Base-by-base conservation (phyloP, 2,113 vertebrate genomes). In the Labrus mixtus region DNA sequence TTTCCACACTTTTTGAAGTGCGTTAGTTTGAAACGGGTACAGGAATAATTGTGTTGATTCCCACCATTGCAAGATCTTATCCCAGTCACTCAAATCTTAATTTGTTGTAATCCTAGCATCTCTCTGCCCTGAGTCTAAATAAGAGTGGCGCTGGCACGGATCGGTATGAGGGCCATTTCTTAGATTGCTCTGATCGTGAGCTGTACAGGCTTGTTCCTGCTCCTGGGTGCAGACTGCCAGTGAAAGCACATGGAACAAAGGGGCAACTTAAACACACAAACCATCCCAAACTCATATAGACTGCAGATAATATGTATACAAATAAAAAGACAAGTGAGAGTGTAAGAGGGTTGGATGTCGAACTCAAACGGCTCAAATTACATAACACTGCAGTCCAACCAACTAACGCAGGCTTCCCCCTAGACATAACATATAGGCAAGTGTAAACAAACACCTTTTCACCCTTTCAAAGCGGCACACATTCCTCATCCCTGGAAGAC, bases 151-250 rank as follows among this genome's bases (percentile, higher is more conserved):
- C 45, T 80, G 51, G 39, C 37, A 68, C 19, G 20, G 66, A 2
- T 54, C 61, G 50, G 19, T 15, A 17, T 48, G 29, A 50, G 33
- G 36, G 22, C 2, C 6, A 53, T 63, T 19, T 64, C 72, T 65
- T 8, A 7, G 25, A 55, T 51, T 23, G 58, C 22, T 84, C 6
- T 51, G 61, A 36, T 46, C 23, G 58, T 60, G 70, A 81, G 66
- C 75, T 87, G 82, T 20, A 54, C 53, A 17, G 69, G 61, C 87
- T 62, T 79, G 85, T 79, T 77, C 59, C 58, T 63, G 73, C 72
- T 86, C 69, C 73, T 3, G 36, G 33, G 57, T 12, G 10, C 68
- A 15, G 39, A 61, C 23, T 78, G 57, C 20, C 64, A 76, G 37
- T 15, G 39, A n/a, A 53, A 71, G 46, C 43, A 80, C 45, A 60